Evolutionary conservation across 64 coral and sea anemone species (phyloP).

Genomic region (Anthopleura sola): DNA sequence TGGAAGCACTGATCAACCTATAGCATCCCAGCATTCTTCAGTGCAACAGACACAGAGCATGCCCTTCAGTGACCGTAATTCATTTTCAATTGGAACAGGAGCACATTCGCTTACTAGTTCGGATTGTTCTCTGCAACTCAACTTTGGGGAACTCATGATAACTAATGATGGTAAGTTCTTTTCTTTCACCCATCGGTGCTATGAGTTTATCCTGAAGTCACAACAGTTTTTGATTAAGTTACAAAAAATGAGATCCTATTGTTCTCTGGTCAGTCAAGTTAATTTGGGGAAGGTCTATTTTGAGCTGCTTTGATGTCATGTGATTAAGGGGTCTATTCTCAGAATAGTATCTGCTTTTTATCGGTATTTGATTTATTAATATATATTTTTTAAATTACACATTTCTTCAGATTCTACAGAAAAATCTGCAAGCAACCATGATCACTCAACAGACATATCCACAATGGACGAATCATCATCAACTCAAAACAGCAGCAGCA

Average conservation of each 20-base stretch:
- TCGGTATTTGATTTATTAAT: too few relatives aligned
- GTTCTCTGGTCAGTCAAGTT: too few relatives aligned
- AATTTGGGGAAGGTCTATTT: too few relatives aligned
- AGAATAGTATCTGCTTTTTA: too few relatives aligned
- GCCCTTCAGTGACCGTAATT: not conserved
- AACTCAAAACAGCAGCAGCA: not conserved
- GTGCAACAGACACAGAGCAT: not conserved
- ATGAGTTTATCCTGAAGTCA: too few relatives aligned
- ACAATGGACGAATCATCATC: constrained; percentile 1
- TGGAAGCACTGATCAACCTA: constrained; percentile 23
- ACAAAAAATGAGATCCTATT: too few relatives aligned
- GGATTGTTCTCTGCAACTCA: not conserved
- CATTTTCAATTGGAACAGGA: not conserved
- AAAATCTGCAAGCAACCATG: not conserved
- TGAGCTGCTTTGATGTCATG: too few relatives aligned
- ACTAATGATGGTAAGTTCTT: not conserved
- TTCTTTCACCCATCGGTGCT: too few relatives aligned
- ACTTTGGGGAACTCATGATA: constrained; percentile 4
- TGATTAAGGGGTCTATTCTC: too few relatives aligned
- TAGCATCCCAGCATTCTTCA: not conserved
- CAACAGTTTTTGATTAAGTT: too few relatives aligned
- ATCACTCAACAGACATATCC: not conserved
- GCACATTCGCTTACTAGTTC: not conserved
- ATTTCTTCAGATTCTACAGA: not conserved
- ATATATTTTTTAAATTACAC: too few relatives aligned